Base-by-base conservation (phyloP, 2,113 vertebrate genomes). In the Progne subis region DNA sequence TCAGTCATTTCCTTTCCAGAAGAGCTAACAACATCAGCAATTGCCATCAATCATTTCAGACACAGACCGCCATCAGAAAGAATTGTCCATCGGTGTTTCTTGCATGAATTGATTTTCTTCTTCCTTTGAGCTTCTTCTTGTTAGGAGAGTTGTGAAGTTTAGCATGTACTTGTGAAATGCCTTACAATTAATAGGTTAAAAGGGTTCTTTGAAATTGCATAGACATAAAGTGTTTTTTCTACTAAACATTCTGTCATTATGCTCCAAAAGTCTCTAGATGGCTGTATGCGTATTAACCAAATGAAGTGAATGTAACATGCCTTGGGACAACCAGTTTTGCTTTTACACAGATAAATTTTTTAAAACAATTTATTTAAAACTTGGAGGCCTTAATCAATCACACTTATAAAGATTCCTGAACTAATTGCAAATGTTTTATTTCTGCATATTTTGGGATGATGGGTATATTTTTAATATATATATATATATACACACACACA, bases 351-450 rank as follows among this genome's bases (percentile, higher is more conserved):
- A 24, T 80, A 88, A 72, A 34, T 21, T 28, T 87, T 97, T 97
- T 81, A 55, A 82, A 95, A 92, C 47, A 47, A 69, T 85, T 89
- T 96, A 92, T 95, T 97, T 96, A 81, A 97, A 96, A 76, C 65
- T 96, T 96, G 84, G 82, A 94, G 90, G 67, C 60, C 34, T 88
- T 93, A 92, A 79, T 28, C 7, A 64, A 96, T 96, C 88, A 96
- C 94, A 72, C 37, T 65, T 88, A 92, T 86, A 95, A 96, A 94
- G 92, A 90, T 94, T 97, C 69, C 91, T 78, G 78, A 95, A 95
- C 56, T 95, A 94, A 89, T 96, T 96, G 92, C 90, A 97, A 96
- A 96, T 96, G 95, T 96, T 97, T 97, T 96, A 96, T 97, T 98
- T 97, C 57, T 0, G 5, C 59, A 65, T 95, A 86, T 89, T 95